Evolutionary conservation across 2,797 vertebrate genomes (phyloP).

Genomic region (Alfaro cultratus): DNA sequence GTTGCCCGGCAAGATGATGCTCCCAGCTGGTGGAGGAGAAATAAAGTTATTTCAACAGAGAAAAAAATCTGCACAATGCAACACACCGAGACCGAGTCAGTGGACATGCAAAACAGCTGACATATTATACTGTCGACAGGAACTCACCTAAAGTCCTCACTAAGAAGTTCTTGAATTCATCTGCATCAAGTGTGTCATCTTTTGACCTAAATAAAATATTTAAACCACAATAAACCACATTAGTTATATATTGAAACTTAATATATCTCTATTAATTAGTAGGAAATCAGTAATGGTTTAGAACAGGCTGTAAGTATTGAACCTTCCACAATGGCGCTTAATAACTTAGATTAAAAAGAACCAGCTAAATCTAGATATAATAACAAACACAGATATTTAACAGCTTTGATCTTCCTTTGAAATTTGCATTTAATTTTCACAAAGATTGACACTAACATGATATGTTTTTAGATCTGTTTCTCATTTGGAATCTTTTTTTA

Average conservation of each 20-base stretch:
- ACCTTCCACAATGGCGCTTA: no score
- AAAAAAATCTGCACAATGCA: not conserved
- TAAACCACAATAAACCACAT: not conserved
- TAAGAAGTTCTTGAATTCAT: conserved; percentile 88
- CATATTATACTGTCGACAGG: not conserved
- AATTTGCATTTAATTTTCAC: no score
- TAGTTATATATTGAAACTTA: not conserved
- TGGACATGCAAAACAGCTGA: not conserved
- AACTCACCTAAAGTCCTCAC: conserved; percentile 87
- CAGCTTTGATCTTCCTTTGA: no score
- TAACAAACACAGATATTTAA: no score
- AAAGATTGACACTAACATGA: no score
- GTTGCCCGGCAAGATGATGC: conserved; percentile 88
- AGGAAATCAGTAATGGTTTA: not conserved
- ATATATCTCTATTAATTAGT: not conserved
- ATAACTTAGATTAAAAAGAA: no score
- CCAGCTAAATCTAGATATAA: no score
- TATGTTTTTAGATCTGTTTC: no score
- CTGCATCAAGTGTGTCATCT: conserved; percentile 81
- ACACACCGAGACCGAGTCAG: not conserved
- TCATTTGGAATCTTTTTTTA: no score
- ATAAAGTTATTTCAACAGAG: conserved; percentile 7
- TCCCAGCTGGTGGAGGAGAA: conserved; percentile 80
- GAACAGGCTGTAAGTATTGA: no score
- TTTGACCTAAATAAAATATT: conserved; percentile 78